These are phyloP conservation scores for Camponotus vicinus DNA, from an alignment of 1,140 invertebrate species.

Conservation along the genomic window DNA sequence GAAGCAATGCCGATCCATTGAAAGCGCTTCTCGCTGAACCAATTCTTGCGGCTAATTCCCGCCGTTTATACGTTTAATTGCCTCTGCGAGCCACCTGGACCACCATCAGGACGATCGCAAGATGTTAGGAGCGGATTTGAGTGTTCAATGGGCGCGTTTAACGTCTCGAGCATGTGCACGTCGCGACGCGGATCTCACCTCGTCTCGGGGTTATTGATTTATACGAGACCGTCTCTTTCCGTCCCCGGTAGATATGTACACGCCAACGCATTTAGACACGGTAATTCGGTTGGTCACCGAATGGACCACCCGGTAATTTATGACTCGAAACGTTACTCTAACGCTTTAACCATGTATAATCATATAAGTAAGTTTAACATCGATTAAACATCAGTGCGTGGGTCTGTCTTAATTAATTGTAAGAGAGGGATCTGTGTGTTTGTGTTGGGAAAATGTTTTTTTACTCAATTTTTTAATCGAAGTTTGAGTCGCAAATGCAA, in stretches of 20 bases:
- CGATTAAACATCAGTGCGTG: too few relatives aligned
- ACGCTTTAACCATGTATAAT: background rate
- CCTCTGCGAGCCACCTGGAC: constrained; percentile 72
- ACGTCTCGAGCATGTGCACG: constrained; percentile 36
- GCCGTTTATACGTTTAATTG: constrained; percentile 77
- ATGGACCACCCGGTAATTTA: background rate
- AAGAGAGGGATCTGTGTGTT: too few relatives aligned
- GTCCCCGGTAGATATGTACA: background rate
- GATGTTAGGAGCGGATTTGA: constrained; percentile 33
- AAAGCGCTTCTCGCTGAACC: constrained; percentile 49
- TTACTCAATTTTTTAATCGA: too few relatives aligned
- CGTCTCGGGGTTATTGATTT: constrained; percentile 18
- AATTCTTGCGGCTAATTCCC: constrained; percentile 77
- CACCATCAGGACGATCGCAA: constrained; percentile 24
- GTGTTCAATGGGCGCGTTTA: constrained; percentile 35
- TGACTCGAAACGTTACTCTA: background rate
- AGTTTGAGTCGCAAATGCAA: too few relatives aligned
- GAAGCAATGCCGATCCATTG: constrained; percentile 61
- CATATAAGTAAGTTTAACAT: too few relatives aligned
- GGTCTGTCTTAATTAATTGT: too few relatives aligned
- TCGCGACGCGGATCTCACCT: background rate
- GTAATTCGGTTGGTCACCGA: background rate
- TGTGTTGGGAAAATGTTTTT: too few relatives aligned
- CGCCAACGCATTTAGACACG: background rate
- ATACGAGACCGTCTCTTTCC: background rate